These are phyloP conservation scores for Myathropa florea DNA, from an alignment of 2,888 invertebrate species.

Conservation along the genomic window DNA sequence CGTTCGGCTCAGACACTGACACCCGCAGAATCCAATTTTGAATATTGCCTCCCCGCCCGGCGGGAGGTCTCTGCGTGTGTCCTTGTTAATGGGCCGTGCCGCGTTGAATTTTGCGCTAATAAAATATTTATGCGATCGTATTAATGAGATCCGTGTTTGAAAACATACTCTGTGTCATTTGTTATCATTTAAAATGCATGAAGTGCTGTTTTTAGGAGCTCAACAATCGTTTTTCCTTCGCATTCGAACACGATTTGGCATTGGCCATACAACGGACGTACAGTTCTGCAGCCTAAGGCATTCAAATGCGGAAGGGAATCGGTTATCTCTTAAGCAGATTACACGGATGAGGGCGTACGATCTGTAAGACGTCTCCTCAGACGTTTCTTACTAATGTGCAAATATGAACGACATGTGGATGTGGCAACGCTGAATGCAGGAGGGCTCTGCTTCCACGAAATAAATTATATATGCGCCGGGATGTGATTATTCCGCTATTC, in stretches of 20 bases:
- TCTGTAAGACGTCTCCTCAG: constrained; percentile 1
- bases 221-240: not conserved
- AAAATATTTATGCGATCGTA: constrained; percentile 58
- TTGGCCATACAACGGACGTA: not conserved
- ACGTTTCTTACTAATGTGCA: constrained; percentile 36
- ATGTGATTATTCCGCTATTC: constrained; percentile 39
- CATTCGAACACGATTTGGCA: not conserved
- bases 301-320: not conserved
- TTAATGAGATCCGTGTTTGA: constrained; percentile 52
- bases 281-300: not conserved
- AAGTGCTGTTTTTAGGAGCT: not conserved
- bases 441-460: constrained; percentile 24
- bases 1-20: not conserved
- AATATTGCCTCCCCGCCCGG: constrained; percentile 34
- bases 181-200: constrained; percentile 34
- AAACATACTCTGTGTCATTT: constrained; percentile 35
- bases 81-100: constrained; percentile 23
- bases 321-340: constrained; percentile 60
- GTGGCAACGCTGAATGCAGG: constrained; percentile 48
- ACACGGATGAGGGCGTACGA: constrained; percentile 43
- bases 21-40: constrained; percentile 50
- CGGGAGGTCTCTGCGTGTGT: not conserved
- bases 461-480: constrained; percentile 43
- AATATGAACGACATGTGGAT: constrained; percentile 29
- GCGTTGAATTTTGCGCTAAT: constrained; percentile 38